These are phyloP conservation scores for Podabrus alpinus DNA, from an alignment of 2,888 invertebrate species.

Conservation along the genomic window DNA sequence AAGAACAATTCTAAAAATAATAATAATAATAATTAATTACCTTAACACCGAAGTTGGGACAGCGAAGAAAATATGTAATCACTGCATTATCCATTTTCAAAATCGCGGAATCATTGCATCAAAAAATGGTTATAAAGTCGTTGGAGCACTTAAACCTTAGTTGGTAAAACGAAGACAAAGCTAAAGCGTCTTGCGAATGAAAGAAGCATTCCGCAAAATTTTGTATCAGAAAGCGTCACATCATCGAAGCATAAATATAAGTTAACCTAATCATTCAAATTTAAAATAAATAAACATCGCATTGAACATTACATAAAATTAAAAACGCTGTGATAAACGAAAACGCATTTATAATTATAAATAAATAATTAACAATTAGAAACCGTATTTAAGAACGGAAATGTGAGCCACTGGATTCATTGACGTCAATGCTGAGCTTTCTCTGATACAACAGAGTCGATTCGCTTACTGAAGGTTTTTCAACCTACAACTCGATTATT, in stretches of 20 bases:
- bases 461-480: conserved; percentile 10
- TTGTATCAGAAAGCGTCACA: neutral
- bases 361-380: conserved; percentile 26
- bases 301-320: neutral
- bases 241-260: neutral
- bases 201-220: conserved; percentile 1
- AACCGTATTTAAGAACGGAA: conserved; percentile 32
- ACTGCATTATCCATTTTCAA: neutral
- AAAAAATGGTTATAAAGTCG: neutral
- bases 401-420: conserved; percentile 43
- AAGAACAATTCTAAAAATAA: neutral
- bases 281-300: neutral
- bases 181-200: neutral
- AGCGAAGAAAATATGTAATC: neutral
- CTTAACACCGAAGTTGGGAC: neutral
- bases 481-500: neutral
- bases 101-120: neutral
- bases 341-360: neutral
- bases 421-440: conserved; percentile 47
- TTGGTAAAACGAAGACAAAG: neutral
- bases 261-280: neutral
- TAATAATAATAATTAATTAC: neutral
- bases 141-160: neutral
- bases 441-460: conserved; percentile 32
- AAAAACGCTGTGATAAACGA: neutral